Base-by-base conservation (phyloP, 1,140 invertebrate genomes). In the Dolichoris vasculosae region DNA sequence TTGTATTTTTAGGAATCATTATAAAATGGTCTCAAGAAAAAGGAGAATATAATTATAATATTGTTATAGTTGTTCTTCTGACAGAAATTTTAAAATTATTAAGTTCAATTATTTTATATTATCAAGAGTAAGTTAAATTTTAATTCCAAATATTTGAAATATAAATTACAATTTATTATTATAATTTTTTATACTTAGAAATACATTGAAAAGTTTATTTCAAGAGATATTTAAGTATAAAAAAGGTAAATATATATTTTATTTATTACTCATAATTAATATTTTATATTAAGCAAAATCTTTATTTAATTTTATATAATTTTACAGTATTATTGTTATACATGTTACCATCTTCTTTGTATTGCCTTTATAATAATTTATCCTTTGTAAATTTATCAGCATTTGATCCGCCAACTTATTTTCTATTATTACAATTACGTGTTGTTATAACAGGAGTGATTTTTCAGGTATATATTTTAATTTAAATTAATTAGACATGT, bases 361-460 rank as follows among this genome's bases (percentile, higher is more conserved):
- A 99, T 91, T 98, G 97, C 90, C 93, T 99, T 7, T 99, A 99
- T 93, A 99, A 99, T 91, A 99, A 99, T 94, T 94, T 99, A 88
- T 95, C 97, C 20, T 99, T 98, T 94, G 94, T 97, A 35, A 99
- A 99, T 94, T 93, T 99, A 86, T 96, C 96, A 32, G 95, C 95
- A 38, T 99, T 98, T 94, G 98, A 99, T 92, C 98, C 98, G 11
- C 99, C 98, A 15, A 98, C 98, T 15, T 99, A 99, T 90, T 98
- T 97, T 92, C 93, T 99, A 40, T 93, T 99, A n/a, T 94, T 99
- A 13, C 98, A 99, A 93, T 95, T 99, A 80, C 94, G 98, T 89
- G 98, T 99, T 43, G 97, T 99, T 40, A 94, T 99, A 2, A 99
- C 98, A 55, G 98, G 97, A 78, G 94, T 99, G 86, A 94, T 99